Base-by-base conservation (phyloP, 2,797 vertebrate genomes). In the Tenualosa ilisha region DNA sequence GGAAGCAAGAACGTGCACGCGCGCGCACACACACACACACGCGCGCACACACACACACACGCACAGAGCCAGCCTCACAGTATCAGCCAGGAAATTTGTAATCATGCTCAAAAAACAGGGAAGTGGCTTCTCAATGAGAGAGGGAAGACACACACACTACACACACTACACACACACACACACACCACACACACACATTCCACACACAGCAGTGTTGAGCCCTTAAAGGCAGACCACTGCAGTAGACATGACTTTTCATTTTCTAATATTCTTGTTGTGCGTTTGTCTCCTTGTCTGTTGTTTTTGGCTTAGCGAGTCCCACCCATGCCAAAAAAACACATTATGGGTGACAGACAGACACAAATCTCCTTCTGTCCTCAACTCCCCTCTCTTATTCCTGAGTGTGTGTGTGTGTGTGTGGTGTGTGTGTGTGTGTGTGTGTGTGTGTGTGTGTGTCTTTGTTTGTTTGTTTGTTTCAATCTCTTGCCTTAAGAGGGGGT, bases 1-100 rank as follows among this genome's bases (percentile, higher is more conserved):
- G 83, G 89, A 90, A 87, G 81, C 43, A 43, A 17, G 61, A 87
- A 83, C 12, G 75, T 26, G 85, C 63, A 85, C 81, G 37, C 56
- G 91, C 88, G 88, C 86, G 82, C 0, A 79, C 54, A 84, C 79
- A 72, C 65, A 72, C 26, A 40, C 11, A 31, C 26, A 15, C 24
- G 31, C 61, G 90, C 89, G 88, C 86, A 82, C 2, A 63, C 51
- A 82, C 82, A 13, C 12, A 51, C 9, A 51, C 50, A 51, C 50
- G 8, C 50, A 51, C 50, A 51, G 4, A 85, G 86, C 54, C 61
- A 87, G 89, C 89, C 43, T 46, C 83, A 88, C 89, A 72, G 85
- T 86, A 85, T 86, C 87, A 89, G 89, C 89, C 88, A 87, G 90
- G 90, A 92, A 87, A 90, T 89, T 84, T 50, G 84, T 85, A 81